Evolutionary conservation across 2,888 invertebrate genomes (phyloP).

Genomic region (Flabesymbios commensalis): DNA sequence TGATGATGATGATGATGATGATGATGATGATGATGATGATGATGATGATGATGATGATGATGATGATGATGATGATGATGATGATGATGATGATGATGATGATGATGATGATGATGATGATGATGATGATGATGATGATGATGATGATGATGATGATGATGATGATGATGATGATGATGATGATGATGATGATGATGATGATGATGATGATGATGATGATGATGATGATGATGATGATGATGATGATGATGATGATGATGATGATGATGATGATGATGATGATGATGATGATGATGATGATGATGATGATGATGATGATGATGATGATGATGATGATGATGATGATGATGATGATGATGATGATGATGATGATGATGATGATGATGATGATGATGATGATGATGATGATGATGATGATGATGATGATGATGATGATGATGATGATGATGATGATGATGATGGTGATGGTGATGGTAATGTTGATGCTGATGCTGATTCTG

Average conservation of each 20-base stretch:
- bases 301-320: slow-evolving; percentile 3
- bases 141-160: slow-evolving; percentile 11
- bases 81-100: slow-evolving; percentile 8
- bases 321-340: slow-evolving; percentile 11
- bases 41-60: too few species aligned
- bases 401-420: slow-evolving; percentile 7
- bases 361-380: slow-evolving; percentile 10
- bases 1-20: too few species aligned
- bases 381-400: slow-evolving; percentile 9
- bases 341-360: slow-evolving; percentile 8
- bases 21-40: too few species aligned
- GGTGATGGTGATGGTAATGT: slow-evolving; percentile 10
- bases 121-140: slow-evolving; percentile 11
- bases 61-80: too few species aligned
- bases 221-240: slow-evolving; percentile 2
- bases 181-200: neutral
- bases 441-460: slow-evolving; percentile 5
- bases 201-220: slow-evolving; percentile 4
- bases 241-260: slow-evolving; percentile 6
- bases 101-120: slow-evolving; percentile 8
- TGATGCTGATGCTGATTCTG: too few species aligned
- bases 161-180: slow-evolving; percentile 5
- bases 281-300: slow-evolving; percentile 8
- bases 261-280: neutral
- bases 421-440: slow-evolving; percentile 8